A percentile compares a stretch with the other conserved stretches of the same genome.
Conservation (phyloP, 2,888 invertebrate species). For the Chaitophorus viminalis region DNA sequence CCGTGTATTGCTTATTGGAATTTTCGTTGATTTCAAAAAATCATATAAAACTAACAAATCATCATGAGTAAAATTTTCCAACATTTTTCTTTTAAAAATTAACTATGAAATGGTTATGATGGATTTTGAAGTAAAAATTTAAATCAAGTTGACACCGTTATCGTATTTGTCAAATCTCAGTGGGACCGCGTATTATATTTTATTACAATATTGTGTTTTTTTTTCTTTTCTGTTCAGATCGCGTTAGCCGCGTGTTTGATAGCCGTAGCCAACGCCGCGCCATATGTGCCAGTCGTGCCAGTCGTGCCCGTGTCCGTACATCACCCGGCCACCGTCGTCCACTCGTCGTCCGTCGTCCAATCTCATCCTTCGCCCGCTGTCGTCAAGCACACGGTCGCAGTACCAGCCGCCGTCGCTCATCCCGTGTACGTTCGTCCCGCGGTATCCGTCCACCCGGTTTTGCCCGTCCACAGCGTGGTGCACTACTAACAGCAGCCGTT, state of each 20-base stretch:
- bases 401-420: constrained; percentile 57
- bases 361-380: constrained; percentile 65
- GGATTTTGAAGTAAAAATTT: no score
- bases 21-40: no score
- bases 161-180: no score
- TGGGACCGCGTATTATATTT: no score
- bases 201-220: neutral
- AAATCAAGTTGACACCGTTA: no score
- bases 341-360: constrained; percentile 58
- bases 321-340: constrained; percentile 68
- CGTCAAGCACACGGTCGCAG: constrained; percentile 51
- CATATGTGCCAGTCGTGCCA: constrained; percentile 66
- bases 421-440: constrained; percentile 67
- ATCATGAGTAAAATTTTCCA: no score
- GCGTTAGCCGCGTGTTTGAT: constrained; percentile 68
- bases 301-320: constrained; percentile 66
- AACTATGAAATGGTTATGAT: no score
- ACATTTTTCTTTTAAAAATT: no score
- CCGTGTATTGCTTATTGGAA: no score
- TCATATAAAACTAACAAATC: no score
- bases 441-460: constrained; percentile 66
- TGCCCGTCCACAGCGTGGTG: constrained; percentile 66
- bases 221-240: constrained; percentile 68
- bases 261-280: constrained; percentile 68
- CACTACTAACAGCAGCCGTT: constrained; percentile 64